phyloP scores from a whole-genome alignment of 2,888 invertebrate genomes.

The Gastrophysa polygoni region DNA sequence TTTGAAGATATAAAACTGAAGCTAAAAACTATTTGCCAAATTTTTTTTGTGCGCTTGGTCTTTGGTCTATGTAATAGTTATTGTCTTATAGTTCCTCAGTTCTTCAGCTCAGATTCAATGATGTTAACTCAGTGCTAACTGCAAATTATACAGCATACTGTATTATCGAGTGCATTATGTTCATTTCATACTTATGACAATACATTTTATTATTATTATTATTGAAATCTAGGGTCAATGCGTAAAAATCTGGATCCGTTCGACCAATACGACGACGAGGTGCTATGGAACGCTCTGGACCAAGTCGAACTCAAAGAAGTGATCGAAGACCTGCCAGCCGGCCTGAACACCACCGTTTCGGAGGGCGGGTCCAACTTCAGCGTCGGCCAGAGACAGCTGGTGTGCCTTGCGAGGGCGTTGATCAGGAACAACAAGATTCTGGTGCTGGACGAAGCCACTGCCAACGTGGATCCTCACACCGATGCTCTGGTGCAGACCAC shows the following conservation, averaged over 20 bases:
- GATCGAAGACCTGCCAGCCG: constrained; percentile 66
- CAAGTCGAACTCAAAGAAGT: constrained; percentile 59
- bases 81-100: no score
- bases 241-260: constrained; percentile 55
- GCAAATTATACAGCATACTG: no score
- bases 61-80: no score
- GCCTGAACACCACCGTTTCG: constrained; percentile 52
- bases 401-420: constrained; percentile 72
- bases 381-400: constrained; percentile 58
- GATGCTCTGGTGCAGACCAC: constrained; percentile 80
- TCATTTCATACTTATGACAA: no score
- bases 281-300: constrained; percentile 48
- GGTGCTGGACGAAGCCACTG: constrained; percentile 75
- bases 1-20: no score
- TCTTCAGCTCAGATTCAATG: no score
- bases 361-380: constrained; percentile 67
- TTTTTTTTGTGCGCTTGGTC: no score
- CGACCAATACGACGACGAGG: constrained; percentile 47
- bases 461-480: constrained; percentile 82
- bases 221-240: constrained; percentile 57
- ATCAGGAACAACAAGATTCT: constrained; percentile 58
- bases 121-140: no score
- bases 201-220: no score
- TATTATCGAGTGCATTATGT: no score
- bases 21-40: no score